These are phyloP conservation scores for Athene cunicularia DNA, from an alignment of 2,113 vertebrate species.

Conservation along the genomic window DNA sequence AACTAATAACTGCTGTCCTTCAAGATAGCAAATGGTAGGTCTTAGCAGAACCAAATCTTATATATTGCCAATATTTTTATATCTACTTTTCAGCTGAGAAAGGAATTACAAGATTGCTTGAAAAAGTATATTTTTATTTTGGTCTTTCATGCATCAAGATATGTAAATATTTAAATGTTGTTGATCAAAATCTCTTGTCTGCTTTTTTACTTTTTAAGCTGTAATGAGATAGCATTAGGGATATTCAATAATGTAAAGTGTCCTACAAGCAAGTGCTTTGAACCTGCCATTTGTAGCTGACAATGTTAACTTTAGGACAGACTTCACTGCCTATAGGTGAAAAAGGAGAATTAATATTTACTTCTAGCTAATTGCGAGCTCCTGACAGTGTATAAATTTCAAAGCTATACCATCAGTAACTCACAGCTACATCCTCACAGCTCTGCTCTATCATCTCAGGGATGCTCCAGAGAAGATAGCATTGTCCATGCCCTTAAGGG, in stretches of 20 bases:
- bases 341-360: background rate
- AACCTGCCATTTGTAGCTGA: background rate
- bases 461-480: background rate
- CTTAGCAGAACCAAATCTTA: background rate
- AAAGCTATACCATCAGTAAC: background rate
- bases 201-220: background rate
- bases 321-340: background rate
- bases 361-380: background rate
- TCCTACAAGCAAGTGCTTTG: background rate
- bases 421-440: background rate
- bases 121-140: background rate
- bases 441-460: background rate
- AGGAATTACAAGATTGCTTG: background rate
- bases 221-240: background rate
- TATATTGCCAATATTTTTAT: background rate
- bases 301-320: background rate
- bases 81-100: background rate
- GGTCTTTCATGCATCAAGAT: background rate
- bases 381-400: background rate
- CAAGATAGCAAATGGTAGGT: background rate
- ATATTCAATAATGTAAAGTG: background rate
- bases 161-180: background rate
- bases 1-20: slow-evolving; percentile 21
- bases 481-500: background rate
- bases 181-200: background rate